Base-by-base conservation (phyloP, 2,797 vertebrate species). In the Peromyscus eremicus region DNA sequence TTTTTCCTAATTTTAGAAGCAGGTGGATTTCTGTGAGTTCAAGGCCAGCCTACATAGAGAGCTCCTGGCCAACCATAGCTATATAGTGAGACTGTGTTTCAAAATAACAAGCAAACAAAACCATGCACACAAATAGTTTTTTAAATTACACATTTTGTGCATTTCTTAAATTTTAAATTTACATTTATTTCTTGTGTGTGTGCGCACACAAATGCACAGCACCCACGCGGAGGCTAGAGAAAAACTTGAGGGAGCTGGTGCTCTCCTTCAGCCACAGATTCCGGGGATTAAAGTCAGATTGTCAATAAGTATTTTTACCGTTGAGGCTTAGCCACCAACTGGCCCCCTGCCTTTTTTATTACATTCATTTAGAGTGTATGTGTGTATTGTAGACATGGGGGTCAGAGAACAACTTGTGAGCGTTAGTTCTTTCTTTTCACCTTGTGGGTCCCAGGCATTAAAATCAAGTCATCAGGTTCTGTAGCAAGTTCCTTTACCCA, bases 101-200 rank as follows among this genome's bases (percentile, higher is more conserved):
- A 83, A 83, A 83, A 83, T 81, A 76, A 75, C 73, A 62, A 83
- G 37, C 55, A 82, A 82, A 83, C 57, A 83, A 62, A 64, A 83
- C 16, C 1, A 5, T 43, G 57, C 7, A 83, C 25, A 83, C 57
- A 62, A 29, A 29, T 62, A 40, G 37, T 55, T 79, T 77, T 62
- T 83, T n/a, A n/a, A 55, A 60, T 37, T 81, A 60, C 79, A 82
- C 62, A 9, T 16, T 82, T 82, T 82, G n/a, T 82, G n/a, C 29
- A 32, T 60, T 62, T 40, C 8, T 62, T 83, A 64, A 64, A 1
- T 40, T 62, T 64, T 29, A 82, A 82, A 43, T 82, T 29, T 83
- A 43, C 4, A 64, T 43, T 40, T 19, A 43, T 64, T 19, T 49
- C 6, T 3, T 77, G 27, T 43, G 37, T 64, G 57, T 32, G 14